Base-by-base conservation (phyloP, 2,888 invertebrate genomes). In the Malthinus flaveolus region DNA sequence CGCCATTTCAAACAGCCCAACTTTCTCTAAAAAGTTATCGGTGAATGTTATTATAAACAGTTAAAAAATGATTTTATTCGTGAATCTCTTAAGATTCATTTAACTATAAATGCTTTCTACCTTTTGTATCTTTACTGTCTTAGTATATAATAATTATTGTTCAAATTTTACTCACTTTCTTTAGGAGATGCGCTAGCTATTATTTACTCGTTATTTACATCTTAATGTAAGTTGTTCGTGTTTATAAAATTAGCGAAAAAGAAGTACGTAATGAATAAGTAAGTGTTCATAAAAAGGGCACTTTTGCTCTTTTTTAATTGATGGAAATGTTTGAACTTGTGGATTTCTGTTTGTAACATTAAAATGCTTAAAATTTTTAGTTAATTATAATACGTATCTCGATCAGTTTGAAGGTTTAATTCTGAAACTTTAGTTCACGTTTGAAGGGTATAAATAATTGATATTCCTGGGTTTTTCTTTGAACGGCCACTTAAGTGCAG, bases 161-260 rank as follows among this genome's bases (percentile, higher is more conserved):
- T 42, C 15, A 42, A 42, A 23, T 13, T n/a, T 42, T 42, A 42
- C 39, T 23, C 15, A 42, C 39, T 42, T 42, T 42, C 39, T 42
- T 42, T 23, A n/a, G 5, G 5, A 23, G 39, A 15, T 42, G 39
- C 11, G 5, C 23, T 5, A 23, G 23, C 23, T 23, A 23, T 23
- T 23, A 42, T 42, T 42, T 42, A n/a, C 39, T 15, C 39, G 15
- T 42, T 42, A 42, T 42, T 42, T 9, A 15, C 15, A n/a, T 15
- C 39, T 42, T 42, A 42, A 42, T 42, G 11, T 13, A 42, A 42
- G n/a, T 42, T 42, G 39, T 42, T 42, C 39, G 39, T 42, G 39
- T 42, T 42, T 42, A n/a, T 11, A 12, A 42, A 42, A 15, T 15
- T 23, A 23, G 5, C 5, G 23, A 23, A 23, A 23, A 23, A 23